phyloP scores from a whole-genome alignment of 2,888 invertebrate genomes.

The Eilema caniola region DNA sequence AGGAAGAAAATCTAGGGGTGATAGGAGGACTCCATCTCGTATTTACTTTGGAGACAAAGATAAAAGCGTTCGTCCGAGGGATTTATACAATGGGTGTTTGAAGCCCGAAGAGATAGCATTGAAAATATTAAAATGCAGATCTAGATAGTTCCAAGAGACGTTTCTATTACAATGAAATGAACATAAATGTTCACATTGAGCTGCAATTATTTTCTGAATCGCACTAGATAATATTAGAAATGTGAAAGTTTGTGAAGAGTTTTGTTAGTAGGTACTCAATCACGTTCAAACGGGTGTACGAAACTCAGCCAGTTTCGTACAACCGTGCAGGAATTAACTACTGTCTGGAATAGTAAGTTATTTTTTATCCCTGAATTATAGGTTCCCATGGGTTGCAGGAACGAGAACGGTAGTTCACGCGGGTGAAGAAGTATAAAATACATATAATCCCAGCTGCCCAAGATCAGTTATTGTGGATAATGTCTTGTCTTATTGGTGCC shows the following conservation, averaged over 20 bases:
- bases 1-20: slow-evolving; percentile 25
- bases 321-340: background rate
- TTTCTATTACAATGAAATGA: slow-evolving; percentile 28
- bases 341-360: background rate
- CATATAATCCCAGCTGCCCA: background rate
- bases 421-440: too few relatives aligned
- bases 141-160: slow-evolving; percentile 39
- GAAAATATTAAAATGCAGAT: slow-evolving; percentile 59
- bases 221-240: too few relatives aligned
- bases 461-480: background rate
- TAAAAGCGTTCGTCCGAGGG: slow-evolving; percentile 66
- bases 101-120: slow-evolving; percentile 58
- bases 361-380: too few relatives aligned
- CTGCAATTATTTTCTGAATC: background rate
- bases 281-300: too few relatives aligned
- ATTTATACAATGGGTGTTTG: slow-evolving; percentile 66
- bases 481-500: too few relatives aligned
- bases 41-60: slow-evolving; percentile 70
- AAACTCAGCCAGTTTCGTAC: too few relatives aligned
- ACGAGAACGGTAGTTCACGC: too few relatives aligned
- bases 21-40: slow-evolving; percentile 49
- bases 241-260: too few relatives aligned
- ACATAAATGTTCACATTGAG: slow-evolving; percentile 6
- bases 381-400: too few relatives aligned
- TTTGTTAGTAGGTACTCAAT: too few relatives aligned